These are phyloP conservation scores for Petroica traversi DNA, from an alignment of 2,113 vertebrate species.

Conservation along the genomic window DNA sequence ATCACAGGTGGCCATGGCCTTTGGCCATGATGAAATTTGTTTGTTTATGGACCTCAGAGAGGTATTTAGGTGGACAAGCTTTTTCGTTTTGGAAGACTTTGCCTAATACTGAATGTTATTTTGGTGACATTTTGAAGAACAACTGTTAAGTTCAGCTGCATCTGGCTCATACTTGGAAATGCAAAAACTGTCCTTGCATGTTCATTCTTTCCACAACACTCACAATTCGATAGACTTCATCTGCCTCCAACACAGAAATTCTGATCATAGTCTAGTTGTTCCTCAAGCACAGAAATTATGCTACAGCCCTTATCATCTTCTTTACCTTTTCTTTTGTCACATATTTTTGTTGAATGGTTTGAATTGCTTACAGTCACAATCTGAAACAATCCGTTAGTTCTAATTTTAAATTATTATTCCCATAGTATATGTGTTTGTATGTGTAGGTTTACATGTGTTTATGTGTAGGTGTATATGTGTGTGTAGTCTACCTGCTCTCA, in stretches of 20 bases:
- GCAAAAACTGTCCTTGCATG: background rate
- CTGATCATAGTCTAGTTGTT: background rate
- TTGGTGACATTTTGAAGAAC: background rate
- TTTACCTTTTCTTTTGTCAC: background rate
- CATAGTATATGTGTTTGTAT: background rate
- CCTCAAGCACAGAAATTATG: background rate
- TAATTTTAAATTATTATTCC: background rate
- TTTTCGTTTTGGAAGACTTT: background rate
- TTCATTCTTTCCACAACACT: background rate
- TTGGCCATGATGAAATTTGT: background rate
- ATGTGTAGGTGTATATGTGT: too few species aligned
- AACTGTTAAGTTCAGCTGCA: background rate
- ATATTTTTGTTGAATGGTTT: background rate
- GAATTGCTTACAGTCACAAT: background rate
- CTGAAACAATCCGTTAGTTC: background rate
- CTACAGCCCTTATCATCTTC: background rate
- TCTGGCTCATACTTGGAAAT: background rate
- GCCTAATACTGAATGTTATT: background rate
- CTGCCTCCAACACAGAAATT: background rate
- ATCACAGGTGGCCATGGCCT: background rate
- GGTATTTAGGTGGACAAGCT: background rate
- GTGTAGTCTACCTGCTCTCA: too few species aligned
- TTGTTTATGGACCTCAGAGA: background rate
- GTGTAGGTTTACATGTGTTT: fast-evolving
- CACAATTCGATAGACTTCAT: background rate